A percentile compares a stretch with the other conserved stretches of the same genome.
phyloP scores from a whole-genome alignment of 2,888 invertebrate species.

The Flabesymbios commensalis region DNA sequence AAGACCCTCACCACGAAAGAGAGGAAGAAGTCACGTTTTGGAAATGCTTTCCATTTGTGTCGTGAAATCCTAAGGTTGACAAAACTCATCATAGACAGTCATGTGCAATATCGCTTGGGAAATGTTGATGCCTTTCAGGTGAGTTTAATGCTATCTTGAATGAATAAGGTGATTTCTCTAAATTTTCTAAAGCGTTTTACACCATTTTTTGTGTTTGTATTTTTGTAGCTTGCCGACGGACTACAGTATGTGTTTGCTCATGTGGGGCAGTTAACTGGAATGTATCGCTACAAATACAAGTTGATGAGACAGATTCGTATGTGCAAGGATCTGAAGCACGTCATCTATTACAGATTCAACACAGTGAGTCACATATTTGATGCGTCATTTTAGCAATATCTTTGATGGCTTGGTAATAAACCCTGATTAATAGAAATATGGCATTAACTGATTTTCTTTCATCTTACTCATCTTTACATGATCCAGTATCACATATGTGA shows the following conservation, averaged over 20 bases:
- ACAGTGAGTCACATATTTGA: constrained; percentile 71
- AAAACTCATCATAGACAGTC: constrained; percentile 97
- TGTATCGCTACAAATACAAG: constrained; percentile 97
- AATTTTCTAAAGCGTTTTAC: not conserved
- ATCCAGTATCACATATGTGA: too few species aligned
- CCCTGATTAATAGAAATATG: too few species aligned
- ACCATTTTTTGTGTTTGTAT: not conserved
- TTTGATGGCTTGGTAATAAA: too few species aligned
- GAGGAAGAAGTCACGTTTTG: constrained; percentile 87
- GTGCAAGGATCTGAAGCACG: constrained; percentile 99
- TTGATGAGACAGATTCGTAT: constrained; percentile 98
- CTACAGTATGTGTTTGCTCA: constrained; percentile 99
- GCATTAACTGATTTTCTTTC: too few species aligned
- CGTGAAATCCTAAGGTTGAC: constrained; percentile 98
- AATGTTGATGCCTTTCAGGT: constrained; percentile 94
- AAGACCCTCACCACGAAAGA: constrained; percentile 99
- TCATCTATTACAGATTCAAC: constrained; percentile 98
- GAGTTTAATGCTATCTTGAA: constrained; percentile 10
- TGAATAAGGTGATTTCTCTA: too few species aligned
- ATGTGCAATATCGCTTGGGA: constrained; percentile 98
- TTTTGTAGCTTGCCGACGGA: constrained; percentile 22
- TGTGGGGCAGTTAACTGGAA: constrained; percentile 98
- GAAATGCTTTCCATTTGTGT: constrained; percentile 93
- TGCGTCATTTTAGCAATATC: too few species aligned
- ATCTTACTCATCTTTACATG: too few species aligned